Evolutionary conservation across 2,797 vertebrate genomes (phyloP).

Genomic region (Galagoides demidoff): DNA sequence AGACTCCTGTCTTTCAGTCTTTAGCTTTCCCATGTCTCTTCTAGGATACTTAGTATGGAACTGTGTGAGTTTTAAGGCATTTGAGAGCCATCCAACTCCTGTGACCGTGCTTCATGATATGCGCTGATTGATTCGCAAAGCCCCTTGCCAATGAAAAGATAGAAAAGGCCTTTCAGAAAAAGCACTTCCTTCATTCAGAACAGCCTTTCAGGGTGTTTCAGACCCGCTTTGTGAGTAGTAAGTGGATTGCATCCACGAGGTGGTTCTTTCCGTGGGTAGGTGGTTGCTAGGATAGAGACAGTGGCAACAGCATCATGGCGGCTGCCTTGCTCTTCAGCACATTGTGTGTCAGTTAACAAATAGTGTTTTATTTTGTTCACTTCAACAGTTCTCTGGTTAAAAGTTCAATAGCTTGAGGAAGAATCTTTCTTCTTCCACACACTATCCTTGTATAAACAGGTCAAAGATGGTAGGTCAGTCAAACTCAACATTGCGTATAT

Average conservation of each 20-base stretch:
- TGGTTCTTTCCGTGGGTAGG: slow-evolving; percentile 76
- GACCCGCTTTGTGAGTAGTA: slow-evolving; percentile 82
- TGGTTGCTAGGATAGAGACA: slow-evolving; percentile 87
- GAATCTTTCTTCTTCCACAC: neutral
- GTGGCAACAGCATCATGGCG: slow-evolving; percentile 60
- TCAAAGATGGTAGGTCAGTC: neutral
- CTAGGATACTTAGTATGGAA: slow-evolving; percentile 78
- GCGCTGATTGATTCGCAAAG: slow-evolving; percentile 83
- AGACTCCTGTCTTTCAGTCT: slow-evolving; percentile 80
- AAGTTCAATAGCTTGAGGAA: slow-evolving; percentile 43
- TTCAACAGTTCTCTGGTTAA: neutral
- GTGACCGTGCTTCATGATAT: slow-evolving; percentile 84
- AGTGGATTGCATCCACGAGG: slow-evolving; percentile 82
- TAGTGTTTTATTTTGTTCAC: neutral
- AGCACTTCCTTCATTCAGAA: slow-evolving; percentile 78
- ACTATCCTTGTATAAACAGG: neutral
- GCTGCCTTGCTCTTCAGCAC: neutral
- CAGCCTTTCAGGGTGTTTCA: slow-evolving; percentile 74
- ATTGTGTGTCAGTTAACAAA: slow-evolving; percentile 54
- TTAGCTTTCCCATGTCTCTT: slow-evolving; percentile 79
- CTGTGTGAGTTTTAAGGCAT: slow-evolving; percentile 82
- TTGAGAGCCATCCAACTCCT: slow-evolving; percentile 80
- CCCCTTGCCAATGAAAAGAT: slow-evolving; percentile 67
- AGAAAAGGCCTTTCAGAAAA: slow-evolving; percentile 84
- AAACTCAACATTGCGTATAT: neutral